Evolutionary conservation across 2,113 vertebrate genomes (phyloP), one percentile per base, ranked within the genome.

Genomic region (Scolopax mira): DNA sequence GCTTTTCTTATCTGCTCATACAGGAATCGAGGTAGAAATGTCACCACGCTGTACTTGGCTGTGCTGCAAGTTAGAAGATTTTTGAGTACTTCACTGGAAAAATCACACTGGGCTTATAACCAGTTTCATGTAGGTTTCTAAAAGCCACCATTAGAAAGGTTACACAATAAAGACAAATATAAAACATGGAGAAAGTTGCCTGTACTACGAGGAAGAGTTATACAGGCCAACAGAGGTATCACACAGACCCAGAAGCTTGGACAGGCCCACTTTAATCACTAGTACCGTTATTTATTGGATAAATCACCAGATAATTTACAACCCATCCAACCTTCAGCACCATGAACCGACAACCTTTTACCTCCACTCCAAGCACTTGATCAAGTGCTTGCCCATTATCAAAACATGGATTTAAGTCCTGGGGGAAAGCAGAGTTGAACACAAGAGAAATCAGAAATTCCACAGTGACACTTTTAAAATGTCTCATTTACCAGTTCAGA

Each of bases 1-100:
- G 99, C 99, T 97, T 99, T 99, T 95, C 99, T 98, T 97, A 99
- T 99, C 99, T 99, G 99, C 98, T 99, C 99, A 37, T 99, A 99
- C 96, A 99, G 97, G 98, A 99, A 99, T 94, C 99, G 99, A 95
- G 99, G 99, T 97, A 99, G 98, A 97, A 99, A 99, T 39, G 99
- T 99, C 97, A 99, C 96, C 96, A 99, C 97, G 3, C 99, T 99
- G 97, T 99, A 99, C 97, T 99, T 99, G 92, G 99, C 99, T 66
- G 99, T 99, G 95, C 99, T 99, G 97, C 25, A 94, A 61, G 57
- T 91, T n/a, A 75, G 27, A 79, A 96, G n/a, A 77, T 54, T 52
- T 35, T 58, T 93, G 65, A 97, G 55, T 57, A 46, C 9, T 42
- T 37, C 3, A 61, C 6, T 10, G 9, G 18, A 70, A 14, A 39